phyloP scores from a whole-genome alignment of 2,888 invertebrate species.

The Dascillus cervinus region DNA sequence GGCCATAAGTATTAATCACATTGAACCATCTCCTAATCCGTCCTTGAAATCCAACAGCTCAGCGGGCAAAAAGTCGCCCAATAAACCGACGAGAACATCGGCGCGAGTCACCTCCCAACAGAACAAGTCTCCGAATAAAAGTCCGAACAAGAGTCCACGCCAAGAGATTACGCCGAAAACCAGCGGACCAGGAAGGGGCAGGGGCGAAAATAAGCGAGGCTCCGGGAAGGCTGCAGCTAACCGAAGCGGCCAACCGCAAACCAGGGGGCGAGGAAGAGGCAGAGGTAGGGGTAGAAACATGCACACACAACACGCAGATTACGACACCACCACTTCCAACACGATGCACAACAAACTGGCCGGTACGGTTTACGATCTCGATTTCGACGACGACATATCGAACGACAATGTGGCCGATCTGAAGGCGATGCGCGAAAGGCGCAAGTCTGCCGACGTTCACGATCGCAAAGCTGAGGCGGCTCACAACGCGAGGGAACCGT shows the following conservation, averaged over 20 bases:
- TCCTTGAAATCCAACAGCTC: constrained; percentile 35
- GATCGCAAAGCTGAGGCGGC: constrained; percentile 51
- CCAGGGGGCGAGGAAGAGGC: constrained; percentile 34
- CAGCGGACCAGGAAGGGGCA: constrained; percentile 45
- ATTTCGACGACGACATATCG: constrained; percentile 76
- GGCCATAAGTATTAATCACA: constrained; percentile 30
- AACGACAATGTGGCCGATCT: constrained; percentile 65
- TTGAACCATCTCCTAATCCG: constrained; percentile 38
- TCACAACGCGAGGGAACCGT: constrained; percentile 45
- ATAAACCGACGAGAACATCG: constrained; percentile 53
- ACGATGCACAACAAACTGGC: constrained; percentile 74
- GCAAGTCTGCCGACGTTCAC: constrained; percentile 66
- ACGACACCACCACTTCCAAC: constrained; percentile 49
- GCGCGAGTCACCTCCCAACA: constrained; percentile 52
- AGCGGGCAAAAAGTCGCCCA: constrained; percentile 50
- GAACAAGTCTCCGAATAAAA: constrained; percentile 57
- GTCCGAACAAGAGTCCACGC: constrained; percentile 42
- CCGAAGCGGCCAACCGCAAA: constrained; percentile 29
- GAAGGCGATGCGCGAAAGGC: constrained; percentile 68
- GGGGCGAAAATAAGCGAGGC: constrained; percentile 32
- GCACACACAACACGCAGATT: constrained; percentile 23
- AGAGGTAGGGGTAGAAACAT: constrained; percentile 39
- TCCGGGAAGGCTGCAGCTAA: constrained; percentile 22
- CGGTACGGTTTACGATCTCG: constrained; percentile 81
- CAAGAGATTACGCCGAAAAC: constrained; percentile 48